These are phyloP conservation scores for Pyrrhosoma nymphula DNA, from an alignment of 2,888 invertebrate genomes.

Conservation along the genomic window DNA sequence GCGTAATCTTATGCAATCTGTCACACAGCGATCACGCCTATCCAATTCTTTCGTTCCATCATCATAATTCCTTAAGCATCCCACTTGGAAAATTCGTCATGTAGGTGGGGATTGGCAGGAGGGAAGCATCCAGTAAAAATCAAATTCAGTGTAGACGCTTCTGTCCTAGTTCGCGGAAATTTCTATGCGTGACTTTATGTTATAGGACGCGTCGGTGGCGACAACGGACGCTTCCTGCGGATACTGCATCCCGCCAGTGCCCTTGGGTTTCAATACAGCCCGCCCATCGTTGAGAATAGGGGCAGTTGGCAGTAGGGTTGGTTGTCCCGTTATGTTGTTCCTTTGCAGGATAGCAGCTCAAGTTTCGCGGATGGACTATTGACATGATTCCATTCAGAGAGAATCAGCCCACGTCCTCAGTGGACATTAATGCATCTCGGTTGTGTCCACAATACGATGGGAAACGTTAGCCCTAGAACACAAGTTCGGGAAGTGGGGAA, in stretches of 20 bases:
- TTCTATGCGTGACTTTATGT: not conserved
- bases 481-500: too few relatives aligned
- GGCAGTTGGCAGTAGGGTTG: not conserved
- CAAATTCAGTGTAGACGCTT: not conserved
- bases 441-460: not conserved
- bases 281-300: not conserved
- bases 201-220: not conserved
- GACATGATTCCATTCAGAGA: not conserved
- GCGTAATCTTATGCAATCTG: not conserved
- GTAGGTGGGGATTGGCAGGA: not conserved
- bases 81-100: not conserved
- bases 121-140: not conserved
- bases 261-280: not conserved
- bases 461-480: not conserved
- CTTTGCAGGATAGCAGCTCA: not conserved
- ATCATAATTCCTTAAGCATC: not conserved
- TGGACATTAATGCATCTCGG: not conserved
- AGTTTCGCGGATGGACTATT: not conserved
- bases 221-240: not conserved
- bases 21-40: not conserved
- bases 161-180: not conserved
- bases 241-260: not conserved
- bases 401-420: not conserved
- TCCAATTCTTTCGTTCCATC: not conserved
- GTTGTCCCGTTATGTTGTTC: not conserved